A percentile compares a stretch with the other conserved stretches of the same genome.
phyloP scores from a whole-genome alignment of 2,888 invertebrate genomes.

The Leucophenga montana region DNA sequence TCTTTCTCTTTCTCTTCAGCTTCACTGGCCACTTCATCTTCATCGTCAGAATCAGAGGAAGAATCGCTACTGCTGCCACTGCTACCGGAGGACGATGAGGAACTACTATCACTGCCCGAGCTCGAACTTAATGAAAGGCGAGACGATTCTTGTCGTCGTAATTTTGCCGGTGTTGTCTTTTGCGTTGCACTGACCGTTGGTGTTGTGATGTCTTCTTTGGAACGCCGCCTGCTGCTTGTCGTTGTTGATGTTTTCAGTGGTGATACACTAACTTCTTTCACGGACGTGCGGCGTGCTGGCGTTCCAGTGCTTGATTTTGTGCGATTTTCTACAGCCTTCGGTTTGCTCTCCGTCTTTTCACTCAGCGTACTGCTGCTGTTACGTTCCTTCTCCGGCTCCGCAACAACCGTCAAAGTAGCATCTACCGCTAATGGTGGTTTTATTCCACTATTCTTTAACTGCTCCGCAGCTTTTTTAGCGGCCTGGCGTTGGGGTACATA shows the following conservation, averaged over 20 bases:
- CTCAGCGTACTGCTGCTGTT: slow-evolving; percentile 52
- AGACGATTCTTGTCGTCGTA: slow-evolving; percentile 56
- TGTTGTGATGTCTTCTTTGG: slow-evolving; percentile 54
- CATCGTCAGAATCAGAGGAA: slow-evolving; percentile 34
- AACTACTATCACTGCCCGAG: slow-evolving; percentile 62
- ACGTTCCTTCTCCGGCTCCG: slow-evolving; percentile 30
- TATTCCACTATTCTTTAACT: slow-evolving; percentile 85
- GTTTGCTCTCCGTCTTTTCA: slow-evolving; percentile 53
- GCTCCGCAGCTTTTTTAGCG: slow-evolving; percentile 92
- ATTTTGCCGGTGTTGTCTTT: slow-evolving; percentile 42
- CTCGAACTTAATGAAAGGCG: slow-evolving; percentile 63
- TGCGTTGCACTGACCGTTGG: slow-evolving; percentile 11
- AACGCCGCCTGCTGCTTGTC: slow-evolving; percentile 50
- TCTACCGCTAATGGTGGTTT: slow-evolving; percentile 25
- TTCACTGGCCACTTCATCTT: slow-evolving; percentile 12
- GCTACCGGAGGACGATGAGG: slow-evolving; percentile 58
- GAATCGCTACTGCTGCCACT: slow-evolving; percentile 60
- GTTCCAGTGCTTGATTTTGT: slow-evolving; percentile 35
- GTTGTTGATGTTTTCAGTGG: slow-evolving; percentile 33
- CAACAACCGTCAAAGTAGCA: not conserved
- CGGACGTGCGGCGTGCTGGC: slow-evolving; percentile 53
- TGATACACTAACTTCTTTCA: slow-evolving; percentile 42
- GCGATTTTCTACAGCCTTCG: slow-evolving; percentile 68
- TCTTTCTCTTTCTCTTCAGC: slow-evolving; percentile 43
- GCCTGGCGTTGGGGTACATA: slow-evolving; percentile 93